phyloP scores from a whole-genome alignment of 2,888 invertebrate species.

The Meta bourneti region DNA sequence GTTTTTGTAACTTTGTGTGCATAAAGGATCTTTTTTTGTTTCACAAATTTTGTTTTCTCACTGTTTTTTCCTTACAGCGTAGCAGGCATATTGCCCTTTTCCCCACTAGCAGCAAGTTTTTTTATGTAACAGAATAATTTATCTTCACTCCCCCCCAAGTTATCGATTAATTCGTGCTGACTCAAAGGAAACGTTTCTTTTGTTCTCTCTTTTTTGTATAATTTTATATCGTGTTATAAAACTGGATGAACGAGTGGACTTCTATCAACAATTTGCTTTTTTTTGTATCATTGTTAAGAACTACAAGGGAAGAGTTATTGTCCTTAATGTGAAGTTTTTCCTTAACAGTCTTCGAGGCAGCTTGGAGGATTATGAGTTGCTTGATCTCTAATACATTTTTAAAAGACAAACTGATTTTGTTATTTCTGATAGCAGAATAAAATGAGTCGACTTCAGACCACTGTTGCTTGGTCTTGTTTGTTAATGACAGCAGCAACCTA shows the following conservation, averaged over 20 bases:
- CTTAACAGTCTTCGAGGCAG: neutral
- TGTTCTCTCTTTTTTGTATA: neutral
- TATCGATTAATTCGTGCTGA: neutral
- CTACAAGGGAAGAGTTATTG: neutral
- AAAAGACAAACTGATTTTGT: neutral
- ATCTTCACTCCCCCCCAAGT: neutral
- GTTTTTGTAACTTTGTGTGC: slow-evolving; percentile 13
- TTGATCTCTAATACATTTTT: neutral
- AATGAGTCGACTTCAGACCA: too few species aligned
- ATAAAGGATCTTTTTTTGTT: neutral
- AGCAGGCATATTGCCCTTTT: neutral
- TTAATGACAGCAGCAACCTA: too few species aligned
- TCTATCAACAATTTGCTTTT: neutral
- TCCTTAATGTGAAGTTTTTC: neutral
- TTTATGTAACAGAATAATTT: neutral
- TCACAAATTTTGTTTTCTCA: neutral
- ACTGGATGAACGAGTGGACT: neutral
- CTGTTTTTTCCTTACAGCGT: neutral
- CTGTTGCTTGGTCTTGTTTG: too few species aligned
- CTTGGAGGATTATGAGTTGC: neutral
- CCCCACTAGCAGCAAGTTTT: neutral
- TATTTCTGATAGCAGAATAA: neutral
- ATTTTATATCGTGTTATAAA: neutral
- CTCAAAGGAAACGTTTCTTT: neutral
- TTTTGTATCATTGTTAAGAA: neutral